A percentile compares a stretch with the other conserved stretches of the same genome.
Evolutionary conservation across 2,113 vertebrate genomes (phyloP).

Genomic region (Taurulus bubalis): DNA sequence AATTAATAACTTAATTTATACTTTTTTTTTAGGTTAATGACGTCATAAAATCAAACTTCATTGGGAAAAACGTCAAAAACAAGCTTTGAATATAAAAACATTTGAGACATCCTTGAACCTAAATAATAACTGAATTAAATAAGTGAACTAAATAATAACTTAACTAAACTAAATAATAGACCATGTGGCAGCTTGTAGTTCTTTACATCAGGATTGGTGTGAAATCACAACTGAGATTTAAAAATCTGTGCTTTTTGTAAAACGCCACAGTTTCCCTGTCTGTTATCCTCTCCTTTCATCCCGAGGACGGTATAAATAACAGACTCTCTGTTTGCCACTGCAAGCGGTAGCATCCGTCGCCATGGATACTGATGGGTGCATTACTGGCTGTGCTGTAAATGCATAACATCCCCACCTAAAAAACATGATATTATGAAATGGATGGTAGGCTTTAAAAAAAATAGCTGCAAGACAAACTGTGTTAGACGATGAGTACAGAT

Average conservation of each 20-base stretch:
- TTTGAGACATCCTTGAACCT: not conserved
- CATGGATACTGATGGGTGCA: constrained; percentile 13
- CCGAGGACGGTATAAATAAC: not conserved
- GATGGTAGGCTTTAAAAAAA: not conserved
- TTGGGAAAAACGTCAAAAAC: not conserved
- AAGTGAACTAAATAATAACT: too few species aligned
- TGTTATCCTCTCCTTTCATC: not conserved
- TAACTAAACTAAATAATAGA: too few species aligned
- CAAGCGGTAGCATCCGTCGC: not conserved
- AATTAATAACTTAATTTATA: not conserved
- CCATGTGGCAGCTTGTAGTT: not conserved
- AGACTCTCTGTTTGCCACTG: not conserved
- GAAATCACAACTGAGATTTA: not conserved
- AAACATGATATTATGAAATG: not conserved
- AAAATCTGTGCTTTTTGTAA: not conserved
- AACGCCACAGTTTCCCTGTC: not conserved
- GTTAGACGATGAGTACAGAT: not conserved
- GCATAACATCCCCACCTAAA: not conserved
- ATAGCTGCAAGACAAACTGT: not conserved
- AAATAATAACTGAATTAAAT: too few species aligned
- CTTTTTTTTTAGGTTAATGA: not conserved
- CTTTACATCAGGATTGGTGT: not conserved
- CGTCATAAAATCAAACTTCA: not conserved
- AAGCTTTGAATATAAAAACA: not conserved
- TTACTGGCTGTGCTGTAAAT: constrained; percentile 15